Base-by-base conservation (phyloP, 1,140 invertebrate genomes). In the Rhyzopertha dominica region DNA sequence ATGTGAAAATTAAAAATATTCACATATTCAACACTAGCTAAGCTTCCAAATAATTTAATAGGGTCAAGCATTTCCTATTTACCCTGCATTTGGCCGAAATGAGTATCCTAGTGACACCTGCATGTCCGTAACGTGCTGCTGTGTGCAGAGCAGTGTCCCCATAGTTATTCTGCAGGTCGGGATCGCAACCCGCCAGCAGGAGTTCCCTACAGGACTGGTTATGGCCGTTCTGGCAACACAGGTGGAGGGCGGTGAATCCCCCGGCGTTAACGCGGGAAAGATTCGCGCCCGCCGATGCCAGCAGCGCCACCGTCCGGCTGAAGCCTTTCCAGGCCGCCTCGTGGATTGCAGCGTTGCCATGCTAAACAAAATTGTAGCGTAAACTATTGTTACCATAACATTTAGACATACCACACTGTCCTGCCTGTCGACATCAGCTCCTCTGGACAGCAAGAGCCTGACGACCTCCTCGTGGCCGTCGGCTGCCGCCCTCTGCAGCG, bases 121-220 rank as follows among this genome's bases (percentile, higher is more conserved):
- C 95, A 69, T 98, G 94, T 1, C 95, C 95, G 56, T 83, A 69
- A 9, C 95, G 77, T 1, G 92, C 90, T 5, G 92, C 88, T 3
- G 95, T 98, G 67, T 98, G 95, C 12, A 98, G 71, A 0, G 94
- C 83, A 0, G 93, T 95, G 61, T 97, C 92, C n/a, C 94, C 92
- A 65, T 95, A 96, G 73, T 93, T 94, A 62, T 96, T 96, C 69
- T 91, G 88, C 16, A 89, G 68, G 67, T 95, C 87, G 0, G 92
- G 84, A 66, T 87, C 83, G 31, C 87, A 89, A 0, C 89, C 90
- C 16, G 87, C 83, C 43, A 94, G 74, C 1, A 97, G 73, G 3
- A 97, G 72, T 61, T 93, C 88, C 28, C 94, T 68, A 49, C 89
- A 90, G 47, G 87, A 90, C 73, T 98, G 91, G 71, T 97, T 97